Evolutionary conservation across 2,797 vertebrate genomes (phyloP).

Genomic region (Syndactyla subalaris): DNA sequence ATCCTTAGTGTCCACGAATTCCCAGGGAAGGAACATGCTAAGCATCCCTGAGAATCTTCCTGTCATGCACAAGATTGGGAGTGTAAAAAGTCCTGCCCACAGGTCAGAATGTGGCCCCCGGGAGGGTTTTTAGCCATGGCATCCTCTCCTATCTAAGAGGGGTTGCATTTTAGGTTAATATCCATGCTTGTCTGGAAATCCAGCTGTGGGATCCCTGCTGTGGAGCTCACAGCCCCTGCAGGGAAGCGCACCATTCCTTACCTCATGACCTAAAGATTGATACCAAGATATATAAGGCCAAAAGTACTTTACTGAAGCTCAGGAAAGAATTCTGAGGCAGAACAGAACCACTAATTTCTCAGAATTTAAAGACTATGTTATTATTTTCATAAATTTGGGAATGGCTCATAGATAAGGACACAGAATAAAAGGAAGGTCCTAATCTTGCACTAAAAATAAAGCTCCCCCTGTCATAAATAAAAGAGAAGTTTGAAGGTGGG

Average conservation of each 20-base stretch:
- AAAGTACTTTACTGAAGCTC: not conserved
- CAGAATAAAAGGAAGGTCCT: not conserved
- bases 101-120: not conserved
- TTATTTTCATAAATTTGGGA: not conserved
- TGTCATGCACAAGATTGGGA: accelerated
- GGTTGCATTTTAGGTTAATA: not conserved
- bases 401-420: not conserved
- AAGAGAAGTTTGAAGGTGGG: not conserved
- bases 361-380: not conserved
- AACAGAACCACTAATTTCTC: not conserved
- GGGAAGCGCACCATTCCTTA: not conserved
- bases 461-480: not conserved
- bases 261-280: not conserved
- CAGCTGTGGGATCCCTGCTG: not conserved
- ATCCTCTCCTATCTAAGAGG: accelerated
- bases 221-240: not conserved
- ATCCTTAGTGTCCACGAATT: accelerated
- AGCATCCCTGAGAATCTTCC: not conserved
- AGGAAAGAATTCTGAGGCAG: not conserved
- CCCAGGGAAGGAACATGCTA: accelerated
- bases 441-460: not conserved
- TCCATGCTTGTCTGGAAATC: not conserved
- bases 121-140: not conserved
- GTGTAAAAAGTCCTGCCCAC: not conserved
- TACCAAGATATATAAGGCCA: accelerated